These are phyloP conservation scores for Macrophya annulata DNA, from an alignment of 2,888 invertebrate species.

Conservation along the genomic window DNA sequence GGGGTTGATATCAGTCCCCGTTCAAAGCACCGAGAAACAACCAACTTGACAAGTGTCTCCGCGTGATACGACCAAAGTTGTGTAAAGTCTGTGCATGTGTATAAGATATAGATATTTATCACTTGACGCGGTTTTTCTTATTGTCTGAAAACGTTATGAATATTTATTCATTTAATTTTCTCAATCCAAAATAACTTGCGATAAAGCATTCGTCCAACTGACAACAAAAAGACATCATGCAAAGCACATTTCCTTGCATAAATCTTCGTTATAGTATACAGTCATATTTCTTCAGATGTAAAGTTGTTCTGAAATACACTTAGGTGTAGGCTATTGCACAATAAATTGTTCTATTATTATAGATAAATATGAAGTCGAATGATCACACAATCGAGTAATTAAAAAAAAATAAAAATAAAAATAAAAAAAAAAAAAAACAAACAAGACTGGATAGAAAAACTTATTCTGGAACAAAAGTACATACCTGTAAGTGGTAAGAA, in stretches of 20 bases:
- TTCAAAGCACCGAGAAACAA: conserved; percentile 17
- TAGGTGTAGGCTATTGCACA: too few species aligned
- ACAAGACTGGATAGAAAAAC: not conserved
- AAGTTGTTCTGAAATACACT: not conserved
- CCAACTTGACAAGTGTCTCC: conserved; percentile 37
- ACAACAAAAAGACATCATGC: not conserved
- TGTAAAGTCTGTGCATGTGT: not conserved
- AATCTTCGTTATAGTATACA: not conserved
- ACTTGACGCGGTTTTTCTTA: not conserved
- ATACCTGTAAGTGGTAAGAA: not conserved
- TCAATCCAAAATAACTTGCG: not conserved
- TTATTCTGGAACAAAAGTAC: not conserved
- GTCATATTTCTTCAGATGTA: not conserved
- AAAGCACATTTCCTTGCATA: not conserved
- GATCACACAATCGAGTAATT: not conserved
- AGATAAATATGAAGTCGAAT: not conserved
- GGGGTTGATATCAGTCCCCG: not conserved
- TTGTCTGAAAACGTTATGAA: not conserved
- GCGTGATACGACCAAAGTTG: not conserved
- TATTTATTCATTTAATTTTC: not conserved
- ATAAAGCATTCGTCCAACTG: not conserved
- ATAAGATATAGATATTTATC: not conserved
- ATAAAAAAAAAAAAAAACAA: not conserved
- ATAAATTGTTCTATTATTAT: too few species aligned
- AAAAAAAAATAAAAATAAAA: too few species aligned